phyloP scores from a whole-genome alignment of 2,113 vertebrate species.

The Mesembrinibis cayennensis region DNA sequence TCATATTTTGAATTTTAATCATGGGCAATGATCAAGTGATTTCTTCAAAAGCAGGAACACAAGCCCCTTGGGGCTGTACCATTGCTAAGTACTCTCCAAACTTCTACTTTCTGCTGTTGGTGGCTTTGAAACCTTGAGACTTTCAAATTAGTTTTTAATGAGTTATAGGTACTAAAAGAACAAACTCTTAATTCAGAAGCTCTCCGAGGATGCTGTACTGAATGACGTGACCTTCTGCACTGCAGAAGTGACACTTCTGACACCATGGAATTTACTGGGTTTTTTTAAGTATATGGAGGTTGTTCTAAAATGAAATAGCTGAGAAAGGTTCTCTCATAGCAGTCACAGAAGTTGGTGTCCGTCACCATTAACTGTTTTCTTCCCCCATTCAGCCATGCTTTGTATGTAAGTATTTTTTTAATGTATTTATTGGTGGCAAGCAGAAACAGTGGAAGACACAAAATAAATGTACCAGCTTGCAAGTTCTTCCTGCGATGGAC shows the following conservation, averaged over 20 bases:
- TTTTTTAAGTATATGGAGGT: neutral
- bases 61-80: neutral
- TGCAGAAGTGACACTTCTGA: neutral
- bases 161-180: slow-evolving; percentile 6
- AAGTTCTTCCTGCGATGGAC: accelerated
- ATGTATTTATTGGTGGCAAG: neutral
- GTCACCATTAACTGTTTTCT: neutral
- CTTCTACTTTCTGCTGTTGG: neutral
- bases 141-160: slow-evolving; percentile 46
- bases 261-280: neutral
- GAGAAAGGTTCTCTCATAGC: neutral
- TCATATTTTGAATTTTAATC: neutral
- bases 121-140: slow-evolving; percentile 9
- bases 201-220: slow-evolving; percentile 26
- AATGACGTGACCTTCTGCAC: slow-evolving; percentile 52
- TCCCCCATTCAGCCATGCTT: neutral
- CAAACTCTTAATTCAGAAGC: slow-evolving; percentile 15
- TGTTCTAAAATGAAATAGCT: neutral
- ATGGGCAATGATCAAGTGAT: neutral
- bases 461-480: neutral
- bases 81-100: neutral
- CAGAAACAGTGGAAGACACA: neutral
- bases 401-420: neutral
- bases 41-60: neutral
- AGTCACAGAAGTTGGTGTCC: neutral